Percentiles rank a stretch among this genome's conserved stretches.
phyloP scores from a whole-genome alignment of 2,797 vertebrate species.

The Tauraco hartlaubi region DNA sequence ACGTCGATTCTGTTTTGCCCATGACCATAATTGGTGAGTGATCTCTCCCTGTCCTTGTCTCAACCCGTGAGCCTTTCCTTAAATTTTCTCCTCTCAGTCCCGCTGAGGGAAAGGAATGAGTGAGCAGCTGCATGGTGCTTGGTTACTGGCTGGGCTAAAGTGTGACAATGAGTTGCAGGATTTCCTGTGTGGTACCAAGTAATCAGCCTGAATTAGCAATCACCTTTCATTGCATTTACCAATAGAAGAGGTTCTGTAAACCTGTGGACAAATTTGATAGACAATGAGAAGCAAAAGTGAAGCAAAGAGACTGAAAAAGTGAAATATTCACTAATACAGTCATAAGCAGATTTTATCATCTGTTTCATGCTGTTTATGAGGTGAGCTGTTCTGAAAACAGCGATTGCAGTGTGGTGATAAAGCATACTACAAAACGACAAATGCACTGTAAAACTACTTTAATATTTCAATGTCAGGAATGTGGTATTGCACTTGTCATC shows the following conservation, averaged over 20 bases:
- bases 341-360: background rate
- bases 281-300: background rate
- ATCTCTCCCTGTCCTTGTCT: too few relatives aligned
- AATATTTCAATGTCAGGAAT: background rate
- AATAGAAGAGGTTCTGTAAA: background rate
- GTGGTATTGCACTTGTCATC: background rate
- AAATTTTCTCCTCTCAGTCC: too few relatives aligned
- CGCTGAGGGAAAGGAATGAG: too few relatives aligned
- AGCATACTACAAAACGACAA: background rate
- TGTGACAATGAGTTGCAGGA: background rate
- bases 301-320: background rate
- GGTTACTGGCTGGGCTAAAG: too few relatives aligned
- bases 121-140: too few relatives aligned
- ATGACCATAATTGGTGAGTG: too few relatives aligned
- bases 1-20: too few relatives aligned
- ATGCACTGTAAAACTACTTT: background rate
- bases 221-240: background rate
- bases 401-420: background rate
- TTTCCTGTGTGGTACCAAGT: background rate
- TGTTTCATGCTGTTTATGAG: background rate
- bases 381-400: background rate
- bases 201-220: background rate
- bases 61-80: too few relatives aligned
- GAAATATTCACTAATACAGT: background rate
- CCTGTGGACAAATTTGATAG: background rate